Conservation (phyloP, 2,888 invertebrate species). For the Platycheirus rosarum region DNA sequence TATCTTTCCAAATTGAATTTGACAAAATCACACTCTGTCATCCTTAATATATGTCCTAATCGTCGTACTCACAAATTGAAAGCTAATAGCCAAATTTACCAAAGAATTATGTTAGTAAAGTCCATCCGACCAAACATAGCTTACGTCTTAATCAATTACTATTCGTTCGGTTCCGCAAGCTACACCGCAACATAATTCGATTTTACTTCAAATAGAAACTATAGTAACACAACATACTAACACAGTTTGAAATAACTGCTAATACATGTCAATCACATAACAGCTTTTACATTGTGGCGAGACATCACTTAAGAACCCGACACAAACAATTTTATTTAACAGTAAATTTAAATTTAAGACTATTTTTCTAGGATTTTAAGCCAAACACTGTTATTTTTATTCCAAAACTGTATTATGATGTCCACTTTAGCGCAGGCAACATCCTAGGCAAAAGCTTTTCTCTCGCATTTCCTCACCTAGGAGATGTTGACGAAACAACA, state of each 20-base stretch:
- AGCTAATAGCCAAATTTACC: conserved; percentile 13
- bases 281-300: too few species aligned
- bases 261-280: too few species aligned
- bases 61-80: conserved; percentile 19
- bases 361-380: too few species aligned
- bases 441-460: conserved; percentile 2
- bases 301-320: too few species aligned
- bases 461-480: conserved; percentile 4
- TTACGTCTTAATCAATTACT: conserved; percentile 48
- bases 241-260: too few species aligned
- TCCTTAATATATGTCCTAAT: conserved; percentile 10
- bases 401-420: too few species aligned
- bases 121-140: too few species aligned
- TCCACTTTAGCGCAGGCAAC: conserved; percentile 5
- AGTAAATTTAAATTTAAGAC: too few species aligned
- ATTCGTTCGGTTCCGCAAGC: conserved; percentile 11
- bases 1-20: neutral
- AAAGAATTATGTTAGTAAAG: too few species aligned
- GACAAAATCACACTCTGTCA: conserved; percentile 20
- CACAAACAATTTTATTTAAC: too few species aligned
- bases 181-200: conserved; percentile 43
- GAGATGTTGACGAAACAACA: conserved; percentile 36
- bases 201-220: conserved; percentile 33
- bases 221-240: too few species aligned
- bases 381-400: too few species aligned